A percentile compares a stretch with the other conserved stretches of the same genome.
Conservation (phyloP, 2,888 invertebrate genomes). For the Venusia cambrica region DNA sequence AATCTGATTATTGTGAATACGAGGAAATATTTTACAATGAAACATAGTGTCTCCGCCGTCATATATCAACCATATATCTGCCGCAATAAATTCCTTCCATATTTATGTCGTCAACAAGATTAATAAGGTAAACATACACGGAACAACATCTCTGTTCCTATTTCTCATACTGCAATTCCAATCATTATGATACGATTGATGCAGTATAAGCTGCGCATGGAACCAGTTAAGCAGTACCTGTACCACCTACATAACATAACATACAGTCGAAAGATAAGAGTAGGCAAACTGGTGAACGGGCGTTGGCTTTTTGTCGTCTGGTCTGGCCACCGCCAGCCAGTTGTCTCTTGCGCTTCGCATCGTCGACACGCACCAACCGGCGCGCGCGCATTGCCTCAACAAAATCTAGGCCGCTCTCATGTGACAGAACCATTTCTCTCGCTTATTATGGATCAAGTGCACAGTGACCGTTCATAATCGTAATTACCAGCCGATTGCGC, state of each 20-base stretch:
- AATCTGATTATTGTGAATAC: neutral
- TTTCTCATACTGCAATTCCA: slow-evolving; percentile 31
- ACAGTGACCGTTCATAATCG: slow-evolving; percentile 47
- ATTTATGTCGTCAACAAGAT: slow-evolving; percentile 32
- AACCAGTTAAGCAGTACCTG: slow-evolving; percentile 54
- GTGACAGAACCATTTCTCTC: slow-evolving; percentile 60
- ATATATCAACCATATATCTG: slow-evolving; percentile 34
- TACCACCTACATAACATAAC: too few species aligned
- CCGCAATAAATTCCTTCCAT: slow-evolving; percentile 31
- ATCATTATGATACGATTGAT: slow-evolving; percentile 38
- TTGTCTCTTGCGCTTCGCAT: slow-evolving; percentile 61
- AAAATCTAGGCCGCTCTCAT: slow-evolving; percentile 60
- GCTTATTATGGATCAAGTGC: slow-evolving; percentile 58
- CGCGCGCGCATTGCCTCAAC: slow-evolving; percentile 56
- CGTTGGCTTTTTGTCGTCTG: slow-evolving; percentile 63
- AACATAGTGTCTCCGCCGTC: slow-evolving; percentile 12
- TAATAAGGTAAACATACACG: slow-evolving; percentile 32
- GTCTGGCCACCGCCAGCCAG: slow-evolving; percentile 53
- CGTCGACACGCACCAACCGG: slow-evolving; percentile 63
- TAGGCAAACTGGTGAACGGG: slow-evolving; percentile 74
- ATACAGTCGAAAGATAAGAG: slow-evolving; percentile 68
- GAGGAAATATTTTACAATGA: slow-evolving; percentile 12
- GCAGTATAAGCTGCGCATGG: slow-evolving; percentile 37
- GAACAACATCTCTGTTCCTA: slow-evolving; percentile 34
- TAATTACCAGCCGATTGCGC: slow-evolving; percentile 41